phyloP scores from a whole-genome alignment of 2,113 vertebrate species.

The Crotophaga sulcirostris region DNA sequence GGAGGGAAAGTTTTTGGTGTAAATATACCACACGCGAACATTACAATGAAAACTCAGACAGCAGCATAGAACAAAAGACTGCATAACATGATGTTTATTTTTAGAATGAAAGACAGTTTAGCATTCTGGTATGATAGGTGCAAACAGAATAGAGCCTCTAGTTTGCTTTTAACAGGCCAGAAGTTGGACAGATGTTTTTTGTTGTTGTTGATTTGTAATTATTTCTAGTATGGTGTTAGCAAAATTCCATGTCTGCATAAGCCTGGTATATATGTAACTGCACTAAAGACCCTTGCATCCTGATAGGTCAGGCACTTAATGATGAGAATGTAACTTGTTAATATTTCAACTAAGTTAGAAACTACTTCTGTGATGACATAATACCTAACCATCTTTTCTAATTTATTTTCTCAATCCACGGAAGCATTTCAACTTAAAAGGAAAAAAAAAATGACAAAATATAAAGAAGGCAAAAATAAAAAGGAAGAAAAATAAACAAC shows the following conservation, averaged over 20 bases:
- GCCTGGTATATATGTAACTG: neutral
- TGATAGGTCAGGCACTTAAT: neutral
- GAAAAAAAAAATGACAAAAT: neutral
- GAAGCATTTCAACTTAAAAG: neutral
- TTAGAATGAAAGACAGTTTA: neutral
- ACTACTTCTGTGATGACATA: neutral
- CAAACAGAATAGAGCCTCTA: neutral
- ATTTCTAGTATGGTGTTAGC: neutral
- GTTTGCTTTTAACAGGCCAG: neutral
- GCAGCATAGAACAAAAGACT: neutral
- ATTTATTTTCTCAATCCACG: neutral
- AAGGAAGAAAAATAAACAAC: neutral
- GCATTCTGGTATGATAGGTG: neutral
- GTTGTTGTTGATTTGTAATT: neutral
- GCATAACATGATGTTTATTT: neutral
- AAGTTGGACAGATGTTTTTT: neutral
- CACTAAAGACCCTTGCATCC: neutral
- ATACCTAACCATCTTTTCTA: neutral
- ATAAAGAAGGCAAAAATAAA: no score
- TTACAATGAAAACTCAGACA: neutral
- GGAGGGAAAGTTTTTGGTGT: neutral
- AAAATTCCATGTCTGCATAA: neutral
- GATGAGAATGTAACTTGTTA: neutral
- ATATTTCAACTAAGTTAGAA: neutral
- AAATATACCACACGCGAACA: neutral